Evolutionary conservation across 2,113 vertebrate species (phyloP), one percentile per base, ranked within the genome.

Genomic region (Eubucco bourcierii): DNA sequence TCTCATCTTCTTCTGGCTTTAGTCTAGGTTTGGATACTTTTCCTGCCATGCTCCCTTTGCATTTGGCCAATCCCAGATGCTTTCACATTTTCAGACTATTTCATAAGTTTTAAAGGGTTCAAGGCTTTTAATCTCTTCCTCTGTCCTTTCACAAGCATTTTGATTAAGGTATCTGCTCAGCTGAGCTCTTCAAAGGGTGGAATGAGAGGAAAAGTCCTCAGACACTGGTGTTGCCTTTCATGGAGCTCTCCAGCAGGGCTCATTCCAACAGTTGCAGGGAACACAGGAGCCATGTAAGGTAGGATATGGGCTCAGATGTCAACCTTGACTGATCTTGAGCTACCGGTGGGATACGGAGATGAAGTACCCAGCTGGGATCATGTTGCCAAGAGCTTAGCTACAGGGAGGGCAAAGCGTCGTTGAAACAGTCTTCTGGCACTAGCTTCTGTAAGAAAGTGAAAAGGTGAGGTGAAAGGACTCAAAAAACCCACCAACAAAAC

Each of bases 251-350:
- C 31, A 67, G 78, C 63, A 46, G 15, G 60, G 72, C 65, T 75
- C 84, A 81, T 94, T 72, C 87, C 87, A 94, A 90, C 21, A 91
- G 68, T 92, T 87, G 82, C 76, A 84, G 63, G 86, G 76, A 66
- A 67, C 71, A 33, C 34, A 56, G 78, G 72, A 70, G 66, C 90
- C 6, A 0, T 53, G 37, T 84, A 81, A 95, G 84, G 91, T 73
- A 92, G 89, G 79, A 29, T 78, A 73, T 68, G 50, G 81, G 88
- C 80, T 96, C 94, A 91, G 84, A 90, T 95, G 71, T 94, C 88
- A 88, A 92, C 91, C 91, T 89, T 92, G 95, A 73, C 73, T 90
- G 93, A 86, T 90, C 84, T 85, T 92, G 92, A 95, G 84, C 90
- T 66, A 72, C 33, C 4, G 3, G 15, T 73, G 71, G 44, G 46